Conservation (phyloP, 2,797 vertebrate species). For the Erpetoichthys calabaricus region DNA sequence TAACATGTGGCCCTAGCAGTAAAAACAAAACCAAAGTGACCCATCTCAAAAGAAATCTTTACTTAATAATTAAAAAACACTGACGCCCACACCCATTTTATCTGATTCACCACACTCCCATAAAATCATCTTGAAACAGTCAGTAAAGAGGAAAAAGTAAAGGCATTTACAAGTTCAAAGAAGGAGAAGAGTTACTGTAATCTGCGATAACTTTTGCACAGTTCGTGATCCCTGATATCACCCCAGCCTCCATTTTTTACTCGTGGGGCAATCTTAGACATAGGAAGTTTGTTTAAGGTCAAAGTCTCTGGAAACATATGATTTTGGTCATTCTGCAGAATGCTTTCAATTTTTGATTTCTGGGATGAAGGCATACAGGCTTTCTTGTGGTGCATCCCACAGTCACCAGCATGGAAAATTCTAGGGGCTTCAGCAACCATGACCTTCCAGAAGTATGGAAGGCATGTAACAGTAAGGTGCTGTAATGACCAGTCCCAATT, state of each 20-base stretch:
- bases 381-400: conserved; percentile 96
- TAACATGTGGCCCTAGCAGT: conserved; percentile 7
- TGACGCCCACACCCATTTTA: conserved; percentile 48
- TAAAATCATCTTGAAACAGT: conserved; percentile 57
- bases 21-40: conserved; percentile 9
- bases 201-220: conserved; percentile 91
- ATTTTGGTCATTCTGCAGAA: conserved; percentile 72
- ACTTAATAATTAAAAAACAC: conserved; percentile 21
- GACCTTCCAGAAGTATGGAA: conserved; percentile 90
- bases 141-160: conserved; percentile 38
- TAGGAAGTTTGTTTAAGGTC: conserved; percentile 67
- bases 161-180: conserved; percentile 54
- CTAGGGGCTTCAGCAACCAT: conserved; percentile 83
- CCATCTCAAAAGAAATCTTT: conserved; percentile 19
- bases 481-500: conserved; percentile 99
- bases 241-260: conserved; percentile 97
- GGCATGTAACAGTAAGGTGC: conserved; percentile 78
- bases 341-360: conserved; percentile 79
- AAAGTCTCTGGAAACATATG: conserved; percentile 83
- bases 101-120: conserved; percentile 56
- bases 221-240: conserved; percentile 96
- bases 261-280: conserved; percentile 69
- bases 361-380: conserved; percentile 72
- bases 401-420: conserved; percentile 89
- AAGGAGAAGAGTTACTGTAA: conserved; percentile 77